phyloP scores from a whole-genome alignment of 2,113 vertebrate species.

The Muntiacus reevesi region DNA sequence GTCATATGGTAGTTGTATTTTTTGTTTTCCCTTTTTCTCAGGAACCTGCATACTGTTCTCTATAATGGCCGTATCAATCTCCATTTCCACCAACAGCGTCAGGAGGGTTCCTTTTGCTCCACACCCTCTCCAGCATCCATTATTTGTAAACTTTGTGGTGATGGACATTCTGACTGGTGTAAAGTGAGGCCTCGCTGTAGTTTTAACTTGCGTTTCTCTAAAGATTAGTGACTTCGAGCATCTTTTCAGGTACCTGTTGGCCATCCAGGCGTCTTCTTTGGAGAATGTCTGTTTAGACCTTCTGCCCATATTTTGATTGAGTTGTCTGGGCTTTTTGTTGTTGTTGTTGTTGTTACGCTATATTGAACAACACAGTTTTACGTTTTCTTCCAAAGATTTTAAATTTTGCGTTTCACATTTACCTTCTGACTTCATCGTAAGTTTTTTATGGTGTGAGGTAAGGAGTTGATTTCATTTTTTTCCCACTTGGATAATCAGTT shows the following conservation, averaged over 20 bases:
- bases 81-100: neutral
- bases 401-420: neutral
- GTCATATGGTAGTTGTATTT: neutral
- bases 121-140: neutral
- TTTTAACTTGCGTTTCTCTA: neutral
- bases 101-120: neutral
- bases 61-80: rapidly evolving
- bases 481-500: neutral
- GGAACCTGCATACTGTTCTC: neutral
- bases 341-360: neutral
- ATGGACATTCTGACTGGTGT: neutral
- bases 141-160: neutral
- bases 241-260: neutral
- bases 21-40: neutral
- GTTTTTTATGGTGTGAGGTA: neutral
- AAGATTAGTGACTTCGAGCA: neutral
- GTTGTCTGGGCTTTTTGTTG: neutral
- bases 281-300: neutral
- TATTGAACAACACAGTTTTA: neutral
- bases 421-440: neutral
- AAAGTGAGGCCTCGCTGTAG: neutral
- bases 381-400: neutral
- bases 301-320: neutral
- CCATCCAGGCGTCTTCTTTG: neutral
- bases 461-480: neutral